Conservation (phyloP, 2,113 vertebrate species). For the Sisor rabdophorus region DNA sequence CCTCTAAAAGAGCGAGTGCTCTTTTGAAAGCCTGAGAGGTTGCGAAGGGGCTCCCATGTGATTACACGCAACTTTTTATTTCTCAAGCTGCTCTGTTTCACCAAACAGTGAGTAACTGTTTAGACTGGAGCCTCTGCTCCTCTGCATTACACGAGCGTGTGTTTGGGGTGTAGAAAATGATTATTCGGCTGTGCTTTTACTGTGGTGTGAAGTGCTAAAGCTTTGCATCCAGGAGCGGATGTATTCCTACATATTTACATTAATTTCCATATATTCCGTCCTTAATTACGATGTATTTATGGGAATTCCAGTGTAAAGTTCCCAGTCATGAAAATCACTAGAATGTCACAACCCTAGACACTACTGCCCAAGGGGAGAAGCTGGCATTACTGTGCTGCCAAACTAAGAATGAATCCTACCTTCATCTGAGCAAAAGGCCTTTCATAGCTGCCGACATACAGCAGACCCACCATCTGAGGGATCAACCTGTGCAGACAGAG, state of each 20-base stretch:
- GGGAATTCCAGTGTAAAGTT: too few species aligned
- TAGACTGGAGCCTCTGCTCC: not conserved
- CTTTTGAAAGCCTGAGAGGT: not conserved
- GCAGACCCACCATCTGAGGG: constrained; percentile 87
- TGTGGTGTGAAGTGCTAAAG: not conserved
- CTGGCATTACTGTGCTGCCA: not conserved
- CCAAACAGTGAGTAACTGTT: not conserved
- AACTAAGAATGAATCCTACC: constrained; percentile 71
- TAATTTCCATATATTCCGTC: too few species aligned
- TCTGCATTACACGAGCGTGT: not conserved
- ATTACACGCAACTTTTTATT: not conserved
- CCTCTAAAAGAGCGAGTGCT: not conserved
- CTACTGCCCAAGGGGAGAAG: not conserved
- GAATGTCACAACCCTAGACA: not conserved
- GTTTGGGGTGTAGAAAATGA: not conserved
- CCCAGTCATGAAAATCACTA: too few species aligned
- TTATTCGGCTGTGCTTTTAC: not conserved
- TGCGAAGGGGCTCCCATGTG: not conserved
- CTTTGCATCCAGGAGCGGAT: not conserved
- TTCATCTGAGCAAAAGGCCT: constrained; percentile 95
- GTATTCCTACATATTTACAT: too few species aligned
- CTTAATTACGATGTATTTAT: too few species aligned
- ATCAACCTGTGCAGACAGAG: constrained; percentile 75
- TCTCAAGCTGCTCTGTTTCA: constrained; percentile 10
- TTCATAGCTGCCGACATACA: constrained; percentile 93